Evolutionary conservation across 2,797 vertebrate genomes (phyloP), one percentile per base, ranked within the genome.

Genomic region (Crax fasciolata): DNA sequence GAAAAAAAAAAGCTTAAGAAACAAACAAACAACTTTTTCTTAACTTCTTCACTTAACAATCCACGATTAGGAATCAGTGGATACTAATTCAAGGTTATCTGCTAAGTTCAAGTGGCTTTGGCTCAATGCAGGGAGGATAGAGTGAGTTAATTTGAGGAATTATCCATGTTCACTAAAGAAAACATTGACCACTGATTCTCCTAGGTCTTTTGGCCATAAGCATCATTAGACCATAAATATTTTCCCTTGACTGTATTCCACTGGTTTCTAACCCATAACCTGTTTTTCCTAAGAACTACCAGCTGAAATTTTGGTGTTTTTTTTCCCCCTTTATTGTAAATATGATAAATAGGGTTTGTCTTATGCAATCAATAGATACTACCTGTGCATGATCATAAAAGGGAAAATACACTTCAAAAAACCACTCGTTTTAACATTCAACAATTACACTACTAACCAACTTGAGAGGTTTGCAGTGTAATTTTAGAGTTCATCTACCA

Each of bases 181-280:
- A 95, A 90, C 63, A 84, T 35, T 83, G 86, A 95, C 82, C 55
- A 76, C 18, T 2, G 27, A 84, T 92, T 96, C 96, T 92, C 90
- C 89, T 90, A 89, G 61, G 84, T 63, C 71, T 94, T 90, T 91
- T 87, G 77, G 65, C 67, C 48, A 20, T 82, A 80, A 78, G 25
- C 74, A 35, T 82, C 68, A 83, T 23, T 90, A 57, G 7, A 61
- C 71, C 71, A 84, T 67, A 94, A 82, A 71, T 84, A 96, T 94
- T 94, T 96, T 93, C 95, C 93, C 52, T 90, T 96, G 92, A 93
- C 77, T 82, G 30, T 19, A 79, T 89, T 95, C 87, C 76, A 68
- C 68, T 88, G 58, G 38, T 94, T 88, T 90, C 74, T 94, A 79
- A 89, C 67, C 38, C 84, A 63, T 92, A 88, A 93, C 94, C 88